Conservation (phyloP, 2,113 vertebrate species). For the Nicator chloris region DNA sequence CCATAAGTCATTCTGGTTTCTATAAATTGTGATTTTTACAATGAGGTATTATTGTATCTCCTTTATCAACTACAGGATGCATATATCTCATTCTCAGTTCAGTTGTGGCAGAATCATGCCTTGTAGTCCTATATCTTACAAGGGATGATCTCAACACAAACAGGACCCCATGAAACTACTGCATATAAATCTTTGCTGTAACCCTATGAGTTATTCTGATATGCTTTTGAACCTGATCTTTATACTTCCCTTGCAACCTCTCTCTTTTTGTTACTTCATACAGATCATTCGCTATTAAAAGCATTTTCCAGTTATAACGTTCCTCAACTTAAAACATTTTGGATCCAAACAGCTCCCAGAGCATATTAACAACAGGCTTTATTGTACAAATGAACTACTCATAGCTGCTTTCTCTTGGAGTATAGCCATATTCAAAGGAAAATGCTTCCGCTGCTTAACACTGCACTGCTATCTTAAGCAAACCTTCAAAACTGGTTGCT, state of each 20-base stretch:
- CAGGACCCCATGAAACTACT: background rate
- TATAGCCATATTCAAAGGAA: background rate
- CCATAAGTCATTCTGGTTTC: background rate
- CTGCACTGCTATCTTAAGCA: background rate
- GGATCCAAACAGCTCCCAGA: slow-evolving; percentile 12
- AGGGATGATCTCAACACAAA: background rate
- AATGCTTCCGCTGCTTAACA: background rate
- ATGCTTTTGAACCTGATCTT: background rate
- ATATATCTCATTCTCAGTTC: background rate
- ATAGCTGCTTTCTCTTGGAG: background rate
- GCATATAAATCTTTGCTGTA: background rate
- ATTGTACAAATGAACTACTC: background rate
- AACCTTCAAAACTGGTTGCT: background rate
- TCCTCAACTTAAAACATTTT: background rate
- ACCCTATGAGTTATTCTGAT: background rate
- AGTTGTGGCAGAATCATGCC: background rate
- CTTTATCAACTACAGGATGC: background rate
- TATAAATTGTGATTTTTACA: background rate
- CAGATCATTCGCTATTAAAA: background rate
- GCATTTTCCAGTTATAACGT: background rate
- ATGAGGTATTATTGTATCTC: background rate
- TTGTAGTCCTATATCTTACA: background rate
- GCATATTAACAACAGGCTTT: background rate
- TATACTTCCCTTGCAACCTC: background rate
- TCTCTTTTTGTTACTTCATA: background rate